phyloP scores from a whole-genome alignment of 1,140 invertebrate genomes.

The Lysiphlebus fabarum region DNA sequence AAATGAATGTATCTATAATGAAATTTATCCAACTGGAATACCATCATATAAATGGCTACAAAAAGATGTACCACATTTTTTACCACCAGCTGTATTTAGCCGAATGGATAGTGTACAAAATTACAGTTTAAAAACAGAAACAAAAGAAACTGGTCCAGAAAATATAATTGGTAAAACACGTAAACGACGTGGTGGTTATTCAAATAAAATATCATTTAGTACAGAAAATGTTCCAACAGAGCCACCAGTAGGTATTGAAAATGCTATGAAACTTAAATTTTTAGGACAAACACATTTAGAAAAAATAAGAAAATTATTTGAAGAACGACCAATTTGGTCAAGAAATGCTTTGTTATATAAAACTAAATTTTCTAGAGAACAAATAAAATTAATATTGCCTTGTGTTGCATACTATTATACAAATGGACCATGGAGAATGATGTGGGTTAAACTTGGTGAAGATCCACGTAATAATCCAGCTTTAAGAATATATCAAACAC shows the following conservation, averaged over 20 bases:
- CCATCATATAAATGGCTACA: slow-evolving; percentile 62
- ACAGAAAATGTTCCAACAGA: slow-evolving; percentile 55
- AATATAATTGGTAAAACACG: slow-evolving; percentile 58
- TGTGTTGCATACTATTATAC: slow-evolving; percentile 79
- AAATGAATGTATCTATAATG: slow-evolving; percentile 63
- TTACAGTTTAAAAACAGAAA: slow-evolving; percentile 48
- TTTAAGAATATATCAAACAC: slow-evolving; percentile 77
- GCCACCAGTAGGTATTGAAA: slow-evolving; percentile 55
- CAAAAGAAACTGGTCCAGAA: slow-evolving; percentile 34
- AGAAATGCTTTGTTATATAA: slow-evolving; percentile 68
- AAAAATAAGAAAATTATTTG: slow-evolving; percentile 64
- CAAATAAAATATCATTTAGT: slow-evolving; percentile 59
- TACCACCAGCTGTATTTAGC: slow-evolving; percentile 75
- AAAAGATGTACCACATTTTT: slow-evolving; percentile 62
- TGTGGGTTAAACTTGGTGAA: slow-evolving; percentile 83
- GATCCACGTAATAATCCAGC: slow-evolving; percentile 79
- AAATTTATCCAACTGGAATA: slow-evolving; percentile 64
- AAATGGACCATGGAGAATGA: slow-evolving; percentile 83
- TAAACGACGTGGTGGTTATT: slow-evolving; percentile 57
- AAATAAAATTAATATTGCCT: slow-evolving; percentile 77
- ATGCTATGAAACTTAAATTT: slow-evolving; percentile 55
- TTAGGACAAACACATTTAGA: slow-evolving; percentile 49
- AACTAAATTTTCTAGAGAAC: slow-evolving; percentile 61
- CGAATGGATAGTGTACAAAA: slow-evolving; percentile 68
- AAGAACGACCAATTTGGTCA: slow-evolving; percentile 82